These are phyloP conservation scores for Leptobrachium leishanense DNA, from an alignment of 2,113 vertebrate species.

Conservation along the genomic window DNA sequence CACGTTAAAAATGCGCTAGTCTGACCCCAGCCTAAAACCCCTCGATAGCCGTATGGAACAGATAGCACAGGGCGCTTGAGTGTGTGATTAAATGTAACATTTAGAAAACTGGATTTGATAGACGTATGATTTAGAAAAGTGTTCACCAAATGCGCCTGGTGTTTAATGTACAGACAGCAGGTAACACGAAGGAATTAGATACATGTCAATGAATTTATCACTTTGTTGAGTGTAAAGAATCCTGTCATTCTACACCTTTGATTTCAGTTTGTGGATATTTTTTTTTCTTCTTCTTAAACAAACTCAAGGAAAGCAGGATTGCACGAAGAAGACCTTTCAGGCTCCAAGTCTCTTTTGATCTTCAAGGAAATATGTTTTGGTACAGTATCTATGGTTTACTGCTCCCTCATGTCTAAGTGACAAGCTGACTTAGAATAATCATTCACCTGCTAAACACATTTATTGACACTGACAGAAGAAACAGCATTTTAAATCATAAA, in stretches of 20 bases:
- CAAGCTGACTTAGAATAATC: constrained; percentile 56
- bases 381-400: constrained; percentile 53
- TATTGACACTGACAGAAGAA: constrained; percentile 56
- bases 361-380: constrained; percentile 39
- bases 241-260: constrained; percentile 12
- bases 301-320: neutral
- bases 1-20: no score
- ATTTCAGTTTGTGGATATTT: neutral
- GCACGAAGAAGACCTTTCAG: constrained; percentile 1
- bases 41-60: neutral
- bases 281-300: neutral
- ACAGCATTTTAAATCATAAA: constrained; percentile 52
- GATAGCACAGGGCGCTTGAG: neutral
- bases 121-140: neutral
- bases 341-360: constrained; percentile 23
- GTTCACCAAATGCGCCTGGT: neutral
- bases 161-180: constrained; percentile 1
- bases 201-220: constrained; percentile 5
- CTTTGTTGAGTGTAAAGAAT: neutral
- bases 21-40: no score
- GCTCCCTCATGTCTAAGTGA: constrained; percentile 57
- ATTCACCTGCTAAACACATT: constrained; percentile 56
- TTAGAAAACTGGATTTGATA: neutral
- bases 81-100: constrained; percentile 1
- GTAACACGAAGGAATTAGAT: constrained; percentile 17